Evolutionary conservation across 2,113 vertebrate genomes (phyloP), one percentile per base, ranked within the genome.

Genomic region (Dolichallabes microphthalmus): DNA sequence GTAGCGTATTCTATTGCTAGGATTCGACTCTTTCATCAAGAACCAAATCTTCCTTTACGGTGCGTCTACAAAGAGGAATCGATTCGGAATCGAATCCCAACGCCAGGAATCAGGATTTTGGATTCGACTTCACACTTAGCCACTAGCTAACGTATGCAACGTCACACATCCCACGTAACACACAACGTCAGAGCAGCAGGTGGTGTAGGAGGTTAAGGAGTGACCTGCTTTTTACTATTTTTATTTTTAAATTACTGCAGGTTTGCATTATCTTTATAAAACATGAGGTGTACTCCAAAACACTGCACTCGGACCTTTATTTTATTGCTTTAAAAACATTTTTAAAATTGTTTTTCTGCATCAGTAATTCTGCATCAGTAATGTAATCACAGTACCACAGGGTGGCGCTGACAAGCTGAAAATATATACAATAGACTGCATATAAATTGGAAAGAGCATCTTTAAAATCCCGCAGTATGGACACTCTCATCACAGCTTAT

Each of bases 131-230:
- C 45, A 13, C 3, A 12, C 3, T 68, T 55, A 81, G 19, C 66
- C 12, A 63, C 32, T 6, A 60, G 78, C 76, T 82, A 88, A 73
- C n/a, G 6, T 80, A 79, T 61, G 58, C 57, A 39, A 86, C 82
- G 73, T 81, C 71, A 84, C 79, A 71, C 45, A 35, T 19, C 17
- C 25, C 3, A 80, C 83, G 80, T 80, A 30, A 77, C 45, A 7
- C n/a, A 63, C n/a, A 30, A 57, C 77, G 87, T 86, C 78, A 75
- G 50, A 53, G 55, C 1, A 25, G 0, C 64, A 53, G 19, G 55
- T 20, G 27, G 68, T 45, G 45, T 45, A 45, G 76, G 32, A 3
- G 27, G 10, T 30, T 30, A 53, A 50, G 35, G 19, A 35, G 25
- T 13, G 17, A 22, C 14, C 20, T 39, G n/a, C 20, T 6, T 22